Evolutionary conservation across 2,113 vertebrate species (phyloP), one percentile per base, ranked within the genome.

Genomic region (Taurulus bubalis): DNA sequence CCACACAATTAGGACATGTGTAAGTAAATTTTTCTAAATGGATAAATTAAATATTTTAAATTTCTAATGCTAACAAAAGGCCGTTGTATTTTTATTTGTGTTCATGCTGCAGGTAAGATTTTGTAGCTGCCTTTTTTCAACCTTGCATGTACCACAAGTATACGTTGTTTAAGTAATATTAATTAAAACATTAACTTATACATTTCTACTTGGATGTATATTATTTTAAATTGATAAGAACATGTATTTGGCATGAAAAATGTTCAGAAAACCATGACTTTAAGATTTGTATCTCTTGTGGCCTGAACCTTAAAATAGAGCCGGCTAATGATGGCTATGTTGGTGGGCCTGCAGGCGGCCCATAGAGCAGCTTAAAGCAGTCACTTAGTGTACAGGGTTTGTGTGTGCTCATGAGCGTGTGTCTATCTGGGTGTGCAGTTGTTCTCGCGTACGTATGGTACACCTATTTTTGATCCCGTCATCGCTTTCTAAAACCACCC

Each of bases 391-490:
- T 26, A 60, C 73, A 16, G 71, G 59, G 69, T 69, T 45, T 72
- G 71, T 71, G 70, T 79, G 65, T 28, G 22, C 28, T 77, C 63
- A 60, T 59, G 24, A 38, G 24, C 28, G 51, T 76, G 80, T 91
- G 82, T 88, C 74, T 87, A 79, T 89, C 80, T 75, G 40, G 53
- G 34, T 77, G 64, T 80, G 75, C 77, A 86, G 83, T 83, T 89
- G 80, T 82, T 87, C 59, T 24, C 76, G 24, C 0, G 51, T 70
- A 63, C 4, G 26, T 47, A 78, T 68, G 64, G 55, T 88, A 62
- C 81, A 83, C 77, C 77, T 86, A 83, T 83, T 88, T 89, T 68
- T 88, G 75, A 89, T 90, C 82, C 75, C 83, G 82, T 89, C 86
- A 86, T 90, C 79, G 68, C 38, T 74, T 80, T 89, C 83, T 77